These are phyloP conservation scores for Panagrolaimus sp. DNA, from an alignment of 1,140 invertebrate species.

Conservation along the genomic window DNA sequence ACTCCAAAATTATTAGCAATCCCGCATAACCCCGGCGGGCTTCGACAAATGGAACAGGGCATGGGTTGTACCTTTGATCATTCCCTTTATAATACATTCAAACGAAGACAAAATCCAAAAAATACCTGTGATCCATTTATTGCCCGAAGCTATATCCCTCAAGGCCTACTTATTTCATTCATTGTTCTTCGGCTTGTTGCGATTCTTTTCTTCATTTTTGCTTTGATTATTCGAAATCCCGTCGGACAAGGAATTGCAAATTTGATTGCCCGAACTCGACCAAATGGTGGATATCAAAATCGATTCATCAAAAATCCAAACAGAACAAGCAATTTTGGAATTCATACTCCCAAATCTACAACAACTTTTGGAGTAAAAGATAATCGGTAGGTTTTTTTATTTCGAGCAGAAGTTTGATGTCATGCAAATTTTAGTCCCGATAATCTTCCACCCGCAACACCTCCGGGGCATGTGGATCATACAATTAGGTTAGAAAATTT, in stretches of 20 bases:
- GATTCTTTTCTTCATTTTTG: conserved; percentile 32
- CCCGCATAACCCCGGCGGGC: conserved; percentile 32
- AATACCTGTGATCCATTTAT: conserved; percentile 54
- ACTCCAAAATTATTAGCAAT: conserved; percentile 25
- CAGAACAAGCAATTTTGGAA: conserved; percentile 17
- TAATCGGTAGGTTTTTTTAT: conserved; percentile 18
- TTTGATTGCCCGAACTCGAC: background rate
- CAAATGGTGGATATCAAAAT: conserved; percentile 1
- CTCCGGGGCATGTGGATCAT: conserved; percentile 45
- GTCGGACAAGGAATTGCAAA: background rate
- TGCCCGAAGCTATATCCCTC: conserved; percentile 40
- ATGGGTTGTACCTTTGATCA: conserved; percentile 56
- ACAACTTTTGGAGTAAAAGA: conserved; percentile 38
- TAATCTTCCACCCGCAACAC: conserved; percentile 40
- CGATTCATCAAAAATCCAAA: conserved; percentile 34
- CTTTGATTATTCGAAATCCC: conserved; percentile 28
- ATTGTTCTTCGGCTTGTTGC: conserved; percentile 41
- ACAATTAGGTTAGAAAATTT: conserved; percentile 42
- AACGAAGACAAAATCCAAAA: conserved; percentile 52
- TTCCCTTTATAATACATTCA: conserved; percentile 49
- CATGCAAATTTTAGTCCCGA: conserved; percentile 26
- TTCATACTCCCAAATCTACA: conserved; percentile 32
- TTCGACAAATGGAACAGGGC: conserved; percentile 53
- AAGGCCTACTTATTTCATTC: conserved; percentile 33
- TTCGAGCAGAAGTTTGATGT: background rate